phyloP scores from a whole-genome alignment of 2,113 vertebrate species.

The Calidris pugnax region DNA sequence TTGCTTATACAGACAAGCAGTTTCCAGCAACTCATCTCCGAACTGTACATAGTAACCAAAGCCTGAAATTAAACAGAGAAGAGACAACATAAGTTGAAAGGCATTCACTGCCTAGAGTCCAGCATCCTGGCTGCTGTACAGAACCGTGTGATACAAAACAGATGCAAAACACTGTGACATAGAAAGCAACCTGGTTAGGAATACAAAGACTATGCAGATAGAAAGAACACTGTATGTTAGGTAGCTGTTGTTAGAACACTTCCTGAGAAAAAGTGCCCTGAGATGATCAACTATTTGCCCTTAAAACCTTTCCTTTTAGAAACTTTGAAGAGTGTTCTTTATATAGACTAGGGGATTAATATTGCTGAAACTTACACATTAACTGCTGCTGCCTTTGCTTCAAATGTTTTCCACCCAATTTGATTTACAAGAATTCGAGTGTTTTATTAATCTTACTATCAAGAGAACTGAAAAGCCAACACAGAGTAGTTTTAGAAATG shows the following conservation, averaged over 20 bases:
- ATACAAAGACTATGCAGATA: neutral
- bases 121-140: neutral
- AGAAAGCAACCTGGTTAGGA: neutral
- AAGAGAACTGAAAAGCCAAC: conserved; percentile 63
- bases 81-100: neutral
- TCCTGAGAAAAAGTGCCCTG: neutral
- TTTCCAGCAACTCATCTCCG: conserved; percentile 55
- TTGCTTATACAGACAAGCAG: neutral
- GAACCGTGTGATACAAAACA: neutral
- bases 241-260: neutral
- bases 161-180: neutral
- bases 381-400: conserved; percentile 34
- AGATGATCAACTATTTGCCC: neutral
- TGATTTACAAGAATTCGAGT: conserved; percentile 59
- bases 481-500: conserved; percentile 63
- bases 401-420: conserved; percentile 40
- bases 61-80: conserved; percentile 60
- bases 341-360: neutral
- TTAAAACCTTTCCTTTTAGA: neutral
- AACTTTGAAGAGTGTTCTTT: conserved; percentile 2
- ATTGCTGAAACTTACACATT: conserved; percentile 30
- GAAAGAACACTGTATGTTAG: neutral
- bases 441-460: conserved; percentile 67
- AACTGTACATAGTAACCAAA: conserved; percentile 28
- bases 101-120: neutral